Percentiles rank a stretch among this genome's conserved stretches.
Evolutionary conservation across 2,113 vertebrate species (phyloP).

Genomic region (Chionis minor): DNA sequence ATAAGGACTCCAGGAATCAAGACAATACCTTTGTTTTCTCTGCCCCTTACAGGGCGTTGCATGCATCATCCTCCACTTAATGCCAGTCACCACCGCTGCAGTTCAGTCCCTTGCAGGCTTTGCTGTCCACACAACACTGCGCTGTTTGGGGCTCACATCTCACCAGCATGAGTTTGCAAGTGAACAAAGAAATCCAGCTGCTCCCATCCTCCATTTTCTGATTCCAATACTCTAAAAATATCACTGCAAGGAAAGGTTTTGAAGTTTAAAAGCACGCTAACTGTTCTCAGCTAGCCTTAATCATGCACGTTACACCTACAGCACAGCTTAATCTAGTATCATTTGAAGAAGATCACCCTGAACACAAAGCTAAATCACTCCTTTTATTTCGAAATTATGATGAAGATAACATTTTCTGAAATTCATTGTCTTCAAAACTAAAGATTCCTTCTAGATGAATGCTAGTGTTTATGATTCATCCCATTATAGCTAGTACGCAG

Average conservation of each 20-base stretch:
- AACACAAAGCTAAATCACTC: neutral
- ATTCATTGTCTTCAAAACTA: neutral
- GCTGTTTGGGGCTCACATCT: neutral
- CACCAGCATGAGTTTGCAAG: neutral
- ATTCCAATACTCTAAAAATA: neutral
- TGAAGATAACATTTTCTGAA: neutral
- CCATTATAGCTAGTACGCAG: neutral
- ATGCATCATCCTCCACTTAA: neutral
- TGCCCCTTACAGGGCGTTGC: fast-evolving
- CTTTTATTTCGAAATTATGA: neutral
- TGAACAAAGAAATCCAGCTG: neutral
- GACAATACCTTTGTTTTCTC: neutral
- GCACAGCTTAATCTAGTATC: neutral
- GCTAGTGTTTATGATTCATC: neutral
- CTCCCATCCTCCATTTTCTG: neutral
- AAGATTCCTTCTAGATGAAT: neutral
- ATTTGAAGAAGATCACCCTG: neutral
- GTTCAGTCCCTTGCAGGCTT: neutral
- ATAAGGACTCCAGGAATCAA: neutral
- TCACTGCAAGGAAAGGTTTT: neutral
- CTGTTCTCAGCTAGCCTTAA: neutral
- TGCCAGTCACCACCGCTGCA: neutral
- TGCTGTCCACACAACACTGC: neutral
- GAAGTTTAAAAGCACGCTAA: neutral
- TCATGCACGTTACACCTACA: fast-evolving